Base-by-base conservation (phyloP, 2,113 vertebrate genomes). In the Mustela lutreola region DNA sequence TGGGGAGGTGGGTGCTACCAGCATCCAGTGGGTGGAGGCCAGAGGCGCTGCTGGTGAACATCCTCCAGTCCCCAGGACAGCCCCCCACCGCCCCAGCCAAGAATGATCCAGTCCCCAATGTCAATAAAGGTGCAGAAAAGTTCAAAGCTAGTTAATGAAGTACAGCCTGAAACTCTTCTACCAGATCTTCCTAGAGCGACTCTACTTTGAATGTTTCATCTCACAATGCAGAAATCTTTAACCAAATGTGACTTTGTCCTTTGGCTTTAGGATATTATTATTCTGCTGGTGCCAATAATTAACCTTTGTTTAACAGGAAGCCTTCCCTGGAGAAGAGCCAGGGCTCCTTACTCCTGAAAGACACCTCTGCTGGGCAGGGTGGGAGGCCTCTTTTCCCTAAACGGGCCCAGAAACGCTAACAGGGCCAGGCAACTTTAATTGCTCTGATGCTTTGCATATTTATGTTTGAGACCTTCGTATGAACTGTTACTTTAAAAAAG, bases 401-500 rank as follows among this genome's bases (percentile, higher is more conserved):
- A 96, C 93, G 39, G 79, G 96, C 95, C 91, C 22, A 36, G 98
- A 98, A 98, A 98, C 15, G n/a, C 93, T 97, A 96, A 89, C 88
- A 96, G 96, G 98, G 98, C 97, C 96, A 88, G 91, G 97, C 97
- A 97, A 78, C 97, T 76, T 96, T 96, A 98, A 98, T 98, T 98
- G 98, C 98, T 93, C 97, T 79, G 89, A 97, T 82, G 98, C 97
- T 98, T 98, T 98, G 98, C 98, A 98, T 98, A 98, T 99, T 99
- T 98, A 98, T 98, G 97, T 95, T 98, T 84, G 97, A 98, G 98
- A 98, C 98, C 98, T 98, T 98, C 95, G 73, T 96, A 97, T 98
- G 98, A 99, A 98, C 98, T 98, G 98, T 98, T 98, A 98, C 98
- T 98, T 99, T 98, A 96, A 97, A 98, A 98, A 98, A 98, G 98